Evolutionary conservation across 2,113 vertebrate species (phyloP), one percentile per base, ranked within the genome.

Genomic region (Ammodytes marinus): DNA sequence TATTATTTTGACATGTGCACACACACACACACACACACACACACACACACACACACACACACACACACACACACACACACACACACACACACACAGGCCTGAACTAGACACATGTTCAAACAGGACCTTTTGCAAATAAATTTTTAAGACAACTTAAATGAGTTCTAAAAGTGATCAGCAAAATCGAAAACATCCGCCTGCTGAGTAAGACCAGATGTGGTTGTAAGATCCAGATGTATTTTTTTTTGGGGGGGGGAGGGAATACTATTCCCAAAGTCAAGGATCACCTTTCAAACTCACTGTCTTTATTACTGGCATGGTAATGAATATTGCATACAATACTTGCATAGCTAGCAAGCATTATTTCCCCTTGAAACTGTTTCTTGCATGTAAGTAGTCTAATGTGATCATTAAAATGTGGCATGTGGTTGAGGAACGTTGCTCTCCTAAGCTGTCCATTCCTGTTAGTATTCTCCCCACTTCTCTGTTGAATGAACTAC

Each of bases 401-500:
- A 65, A 82, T 5, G 0, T 0, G 13, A 27, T 42, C 39, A 74
- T 42, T 73, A 81, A 55, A 55, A 50, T 0, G 60, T 45, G 50
- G 53, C 47, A 64, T 76, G 52, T 7, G 37, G 70, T 17, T 12
- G 15, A 69, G 45, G 52, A 63, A 55, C 59, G 76, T 83, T 65
- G 54, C 55, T 63, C 6, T 8, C 72, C 69, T 80, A 8, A 82
- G 68, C 65, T 67, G 72, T 73, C 27, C 65, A 73, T 88, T 82
- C 82, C 82, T 64, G 58, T 70, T 17, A 27, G 27, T 27, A 13
- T 77, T 88, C 79, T 87, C 58, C 54, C 69, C 77, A 76, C 66
- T 73, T 42, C 73, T 35, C 55, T 79, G 52, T 13, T 71, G 78
- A 92, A 87, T 80, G 50, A 77, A 63, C 60, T 69, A 61, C 57